Percentiles rank a stretch among this genome's conserved stretches.
Conservation (phyloP, 2,113 vertebrate genomes). For the Puntigrus tetrazona region DNA sequence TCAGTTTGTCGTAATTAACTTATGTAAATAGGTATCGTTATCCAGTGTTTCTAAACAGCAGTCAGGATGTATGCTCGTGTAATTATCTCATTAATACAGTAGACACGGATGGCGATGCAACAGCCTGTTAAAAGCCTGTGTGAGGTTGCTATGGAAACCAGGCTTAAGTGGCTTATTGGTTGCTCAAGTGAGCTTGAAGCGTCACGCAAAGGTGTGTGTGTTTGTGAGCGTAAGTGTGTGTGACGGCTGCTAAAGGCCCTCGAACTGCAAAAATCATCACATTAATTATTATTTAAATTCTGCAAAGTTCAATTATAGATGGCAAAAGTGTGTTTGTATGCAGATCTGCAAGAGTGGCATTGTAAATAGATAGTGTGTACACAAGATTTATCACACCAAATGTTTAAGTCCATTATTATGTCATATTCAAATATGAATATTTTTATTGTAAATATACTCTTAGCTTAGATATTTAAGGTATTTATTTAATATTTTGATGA, state of each 20-base stretch:
- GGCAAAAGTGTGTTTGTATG: slow-evolving; percentile 29
- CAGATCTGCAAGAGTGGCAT: slow-evolving; percentile 14
- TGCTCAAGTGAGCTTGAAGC: slow-evolving; percentile 50
- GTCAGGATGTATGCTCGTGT: slow-evolving; percentile 53
- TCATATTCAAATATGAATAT: not conserved
- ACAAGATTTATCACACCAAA: slow-evolving; percentile 9
- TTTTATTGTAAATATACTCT: not conserved
- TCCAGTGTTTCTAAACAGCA: slow-evolving; percentile 60
- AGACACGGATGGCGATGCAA: slow-evolving; percentile 51
- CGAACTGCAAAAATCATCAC: slow-evolving; percentile 35
- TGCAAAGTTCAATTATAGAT: slow-evolving; percentile 35
- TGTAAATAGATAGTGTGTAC: slow-evolving; percentile 23
- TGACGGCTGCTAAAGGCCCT: slow-evolving; percentile 8
- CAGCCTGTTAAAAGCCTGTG: slow-evolving; percentile 50
- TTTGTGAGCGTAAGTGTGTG: slow-evolving; percentile 21
- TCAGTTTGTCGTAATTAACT: slow-evolving; percentile 63
- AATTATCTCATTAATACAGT: slow-evolving; percentile 65
- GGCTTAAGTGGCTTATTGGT: slow-evolving; percentile 58
- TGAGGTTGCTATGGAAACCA: slow-evolving; percentile 62
- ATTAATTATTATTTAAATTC: slow-evolving; percentile 48
- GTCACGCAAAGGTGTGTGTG: slow-evolving; percentile 23
- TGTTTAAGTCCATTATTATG: slow-evolving; percentile 7
- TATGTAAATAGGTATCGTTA: slow-evolving; percentile 63
- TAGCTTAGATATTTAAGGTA: not conserved
- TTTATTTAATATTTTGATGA: not conserved